These are phyloP conservation scores for Drosophila sp. DNA, from an alignment of 1,140 invertebrate species.

Conservation along the genomic window DNA sequence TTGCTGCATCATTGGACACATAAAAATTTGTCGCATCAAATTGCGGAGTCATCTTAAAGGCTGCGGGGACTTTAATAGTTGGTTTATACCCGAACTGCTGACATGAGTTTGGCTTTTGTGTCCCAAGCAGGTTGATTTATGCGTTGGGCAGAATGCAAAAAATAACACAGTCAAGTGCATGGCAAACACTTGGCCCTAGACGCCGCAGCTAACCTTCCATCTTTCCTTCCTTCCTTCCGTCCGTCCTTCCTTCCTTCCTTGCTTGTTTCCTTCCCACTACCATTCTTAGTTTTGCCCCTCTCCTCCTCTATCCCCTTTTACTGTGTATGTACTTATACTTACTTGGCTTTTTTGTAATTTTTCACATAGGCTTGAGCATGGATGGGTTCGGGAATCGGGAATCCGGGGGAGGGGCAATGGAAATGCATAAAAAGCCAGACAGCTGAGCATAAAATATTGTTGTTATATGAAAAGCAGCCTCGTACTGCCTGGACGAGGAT, in stretches of 20 bases:
- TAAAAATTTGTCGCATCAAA: constrained; percentile 54
- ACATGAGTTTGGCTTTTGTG: constrained; percentile 37
- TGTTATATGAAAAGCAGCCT: constrained; percentile 77
- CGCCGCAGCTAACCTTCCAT: constrained; percentile 33
- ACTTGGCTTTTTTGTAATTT: constrained; percentile 74
- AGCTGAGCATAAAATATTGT: constrained; percentile 80
- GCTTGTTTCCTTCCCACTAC: neutral
- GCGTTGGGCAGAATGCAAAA: constrained; percentile 60
- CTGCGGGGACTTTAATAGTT: constrained; percentile 54
- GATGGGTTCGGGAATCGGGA: neutral
- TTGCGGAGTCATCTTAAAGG: constrained; percentile 52
- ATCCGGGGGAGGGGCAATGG: constrained; percentile 24
- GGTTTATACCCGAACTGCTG: constrained; percentile 39
- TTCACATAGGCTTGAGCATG: constrained; percentile 66
- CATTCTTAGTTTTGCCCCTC: constrained; percentile 11
- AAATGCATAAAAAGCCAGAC: constrained; percentile 80
- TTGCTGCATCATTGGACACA: constrained; percentile 43
- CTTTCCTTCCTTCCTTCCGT: constrained; percentile 15
- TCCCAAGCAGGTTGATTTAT: constrained; percentile 67
- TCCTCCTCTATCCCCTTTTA: neutral
- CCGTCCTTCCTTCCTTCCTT: constrained; percentile 11
- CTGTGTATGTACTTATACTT: constrained; percentile 12
- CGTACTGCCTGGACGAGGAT: neutral
- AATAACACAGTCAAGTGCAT: constrained; percentile 79
- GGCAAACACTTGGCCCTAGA: constrained; percentile 73